These are phyloP conservation scores for Cnemophilus loriae DNA, from an alignment of 2,113 vertebrate species.

Conservation along the genomic window DNA sequence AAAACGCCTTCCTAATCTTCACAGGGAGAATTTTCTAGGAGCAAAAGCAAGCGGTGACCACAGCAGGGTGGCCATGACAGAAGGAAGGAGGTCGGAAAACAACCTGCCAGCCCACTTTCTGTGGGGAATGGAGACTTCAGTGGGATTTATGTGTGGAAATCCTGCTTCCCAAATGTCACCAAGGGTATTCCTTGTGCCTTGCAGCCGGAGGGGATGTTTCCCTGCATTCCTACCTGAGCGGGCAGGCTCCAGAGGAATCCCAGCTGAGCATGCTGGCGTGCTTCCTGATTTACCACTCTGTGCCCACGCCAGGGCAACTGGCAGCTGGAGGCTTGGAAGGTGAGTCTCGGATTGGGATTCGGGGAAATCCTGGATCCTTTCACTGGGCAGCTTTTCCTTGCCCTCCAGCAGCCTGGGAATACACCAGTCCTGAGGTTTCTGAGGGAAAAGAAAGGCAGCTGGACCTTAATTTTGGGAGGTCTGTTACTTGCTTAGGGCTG, in stretches of 20 bases:
- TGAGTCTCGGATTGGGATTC: constrained; percentile 24
- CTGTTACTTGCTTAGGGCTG: background rate
- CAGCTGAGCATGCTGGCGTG: constrained; percentile 83
- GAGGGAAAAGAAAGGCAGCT: background rate
- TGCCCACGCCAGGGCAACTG: constrained; percentile 80
- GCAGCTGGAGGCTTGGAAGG: constrained; percentile 79
- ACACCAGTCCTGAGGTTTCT: background rate
- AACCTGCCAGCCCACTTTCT: background rate
- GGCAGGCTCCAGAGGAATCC: constrained; percentile 67
- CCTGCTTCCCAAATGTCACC: background rate
- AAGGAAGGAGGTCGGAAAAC: background rate
- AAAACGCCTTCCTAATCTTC: background rate
- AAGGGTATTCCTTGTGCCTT: background rate
- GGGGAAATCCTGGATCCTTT: background rate
- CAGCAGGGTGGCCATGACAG: background rate
- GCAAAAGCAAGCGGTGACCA: background rate
- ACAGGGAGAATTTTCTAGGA: background rate
- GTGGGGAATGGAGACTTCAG: background rate
- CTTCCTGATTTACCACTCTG: constrained; percentile 89
- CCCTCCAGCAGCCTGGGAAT: background rate
- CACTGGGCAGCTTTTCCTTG: background rate
- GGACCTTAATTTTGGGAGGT: background rate
- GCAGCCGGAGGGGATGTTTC: constrained; percentile 79
- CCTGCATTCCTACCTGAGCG: constrained; percentile 80
- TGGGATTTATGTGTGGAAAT: background rate